Evolutionary conservation across 1,140 invertebrate genomes (phyloP), one percentile per base, ranked within the genome.

Genomic region (Drosophila sucinea): DNA sequence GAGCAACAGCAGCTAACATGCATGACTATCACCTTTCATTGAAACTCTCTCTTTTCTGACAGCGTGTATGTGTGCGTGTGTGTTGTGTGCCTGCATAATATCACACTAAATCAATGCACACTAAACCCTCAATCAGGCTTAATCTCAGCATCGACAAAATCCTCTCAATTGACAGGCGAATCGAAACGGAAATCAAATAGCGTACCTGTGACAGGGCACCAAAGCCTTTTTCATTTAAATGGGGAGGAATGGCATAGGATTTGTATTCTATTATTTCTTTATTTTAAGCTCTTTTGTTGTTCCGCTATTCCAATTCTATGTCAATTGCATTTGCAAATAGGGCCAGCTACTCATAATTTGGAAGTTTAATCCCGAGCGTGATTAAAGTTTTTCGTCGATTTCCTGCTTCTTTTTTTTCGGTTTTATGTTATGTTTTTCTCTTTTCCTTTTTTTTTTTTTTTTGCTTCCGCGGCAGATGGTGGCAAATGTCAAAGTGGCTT

Each of bases 31-130:
- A 25, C n/a, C 44, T 51, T 51, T 51, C 44, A 51, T 2, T 27
- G 2, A 51, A 51, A 27, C 10, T 17, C 11, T 17, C 11, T 11
- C 40, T n/a, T 51, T n/a, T 47, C 4, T 17, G 3, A 27, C 2
- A 78, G 64, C 81, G 70, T 67, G 70, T 77, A 7, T 27, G 44
- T 27, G 23, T 25, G 23, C 10, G 7, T 17, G 23, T 51, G 35
- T 38, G 11, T 38, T 38, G 35, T 38, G 7, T 51, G 25, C 44
- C 44, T 51, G 44, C 44, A 51, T 51, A 51, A 51, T 51, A 51
- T 51, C 44, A 51, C 44, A 51, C 44, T 51, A 51, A 51, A 51
- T 51, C 44, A 51, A 51, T 51, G 44, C 44, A 51, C 44, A 51
- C 44, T 51, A 51, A 51, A 51, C 44, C 44, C 44, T 51, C 44